Evolutionary conservation across 1,140 invertebrate species (phyloP).

Genomic region (Philopotamus ludificatus): DNA sequence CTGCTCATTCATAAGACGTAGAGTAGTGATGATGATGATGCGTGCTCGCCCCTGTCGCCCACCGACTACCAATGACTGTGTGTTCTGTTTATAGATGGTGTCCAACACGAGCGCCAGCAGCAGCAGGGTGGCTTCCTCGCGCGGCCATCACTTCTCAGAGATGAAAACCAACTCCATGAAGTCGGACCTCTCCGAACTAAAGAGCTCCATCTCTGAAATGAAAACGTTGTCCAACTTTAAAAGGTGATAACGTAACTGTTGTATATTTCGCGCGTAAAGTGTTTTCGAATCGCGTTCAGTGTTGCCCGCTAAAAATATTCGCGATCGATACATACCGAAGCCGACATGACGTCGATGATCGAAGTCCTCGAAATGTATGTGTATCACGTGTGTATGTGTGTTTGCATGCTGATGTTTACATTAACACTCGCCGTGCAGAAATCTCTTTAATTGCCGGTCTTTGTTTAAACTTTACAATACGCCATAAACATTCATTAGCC

Average conservation of each 20-base stretch:
- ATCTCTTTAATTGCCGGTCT: no score
- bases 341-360: conserved; percentile 34
- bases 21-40: not conserved
- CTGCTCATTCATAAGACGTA: no score
- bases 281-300: conserved; percentile 31
- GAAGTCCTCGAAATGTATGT: conserved; percentile 42
- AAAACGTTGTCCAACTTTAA: conserved; percentile 57
- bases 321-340: not conserved
- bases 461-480: no score
- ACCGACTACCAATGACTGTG: conserved; percentile 33
- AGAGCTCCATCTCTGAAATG: conserved; percentile 77
- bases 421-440: no score
- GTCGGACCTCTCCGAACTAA: conserved; percentile 72
- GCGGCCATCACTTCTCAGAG: conserved; percentile 57
- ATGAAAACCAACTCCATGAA: conserved; percentile 70
- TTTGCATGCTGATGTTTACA: no score
- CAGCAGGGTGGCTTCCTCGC: conserved; percentile 55
- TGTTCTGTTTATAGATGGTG: conserved; percentile 50
- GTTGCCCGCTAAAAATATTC: no score
- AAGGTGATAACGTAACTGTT: conserved; percentile 43
- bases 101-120: conserved; percentile 58
- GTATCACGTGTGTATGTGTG: conserved; percentile 1
- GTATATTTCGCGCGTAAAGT: conserved; percentile 54
- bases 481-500: no score
- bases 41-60: not conserved